Base-by-base conservation (phyloP, 2,113 vertebrate genomes). In the Forbesichthys papilliferus region DNA sequence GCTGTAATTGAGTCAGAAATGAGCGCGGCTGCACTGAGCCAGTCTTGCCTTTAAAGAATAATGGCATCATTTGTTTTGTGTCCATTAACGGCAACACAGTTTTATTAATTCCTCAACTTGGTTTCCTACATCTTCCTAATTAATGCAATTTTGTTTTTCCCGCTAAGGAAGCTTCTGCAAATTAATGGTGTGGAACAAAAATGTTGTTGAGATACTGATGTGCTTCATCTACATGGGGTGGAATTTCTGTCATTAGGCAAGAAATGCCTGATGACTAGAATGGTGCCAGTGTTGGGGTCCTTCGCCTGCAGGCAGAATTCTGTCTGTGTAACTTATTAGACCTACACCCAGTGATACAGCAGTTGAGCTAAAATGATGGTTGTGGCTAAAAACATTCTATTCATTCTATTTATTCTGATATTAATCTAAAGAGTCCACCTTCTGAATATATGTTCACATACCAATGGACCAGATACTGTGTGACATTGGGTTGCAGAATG, bases 101-200 rank as follows among this genome's bases (percentile, higher is more conserved):
- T 91, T 95, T 95, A 91, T 94, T 94, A 95, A 94, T 96, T 95
- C 90, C 84, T 90, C 76, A 92, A 84, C 88, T 94, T 93, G 84
- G 63, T 94, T 95, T 94, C 90, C 92, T 93, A 83, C 83, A 87
- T 92, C 87, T 81, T 63, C 84, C 79, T 93, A 91, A 93, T 95
- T 95, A 94, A 91, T 90, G 94, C 93, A 90, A 90, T 93, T 87
- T 88, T 92, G 87, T 92, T 93, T 93, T 89, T 87, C 91, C 90
- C 68, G 61, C 87, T 87, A 79, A 90, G 87, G 84, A 94, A 90
- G 91, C 92, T 92, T 91, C 86, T 91, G 90, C 87, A 90, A 93
- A 91, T 91, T 94, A 95, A 95, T 93, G 88, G 85, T 79, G 89
- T 90, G 88, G 91, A 94, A 94, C 90, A 82, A 86, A 91, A 91